These are phyloP conservation scores for Zapornia atra DNA, from an alignment of 2,113 vertebrate genomes.

Conservation along the genomic window DNA sequence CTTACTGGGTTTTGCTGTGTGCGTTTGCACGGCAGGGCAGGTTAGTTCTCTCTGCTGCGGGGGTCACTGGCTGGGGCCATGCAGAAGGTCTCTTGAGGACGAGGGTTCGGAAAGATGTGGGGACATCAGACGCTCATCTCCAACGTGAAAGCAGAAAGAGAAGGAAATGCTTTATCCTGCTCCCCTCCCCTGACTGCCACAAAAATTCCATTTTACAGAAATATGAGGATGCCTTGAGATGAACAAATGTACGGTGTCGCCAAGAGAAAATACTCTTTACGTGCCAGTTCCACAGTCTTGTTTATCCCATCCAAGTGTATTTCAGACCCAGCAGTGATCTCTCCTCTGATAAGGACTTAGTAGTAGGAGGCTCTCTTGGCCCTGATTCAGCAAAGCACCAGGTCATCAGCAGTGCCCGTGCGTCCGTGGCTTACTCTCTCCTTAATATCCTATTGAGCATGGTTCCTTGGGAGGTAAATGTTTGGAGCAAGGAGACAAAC, in stretches of 20 bases:
- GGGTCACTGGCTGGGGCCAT: background rate
- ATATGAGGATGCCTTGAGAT: background rate
- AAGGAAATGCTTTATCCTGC: background rate
- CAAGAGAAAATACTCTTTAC: background rate
- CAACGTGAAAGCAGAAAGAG: background rate
- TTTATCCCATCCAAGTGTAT: background rate
- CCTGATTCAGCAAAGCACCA: background rate
- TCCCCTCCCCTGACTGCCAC: background rate
- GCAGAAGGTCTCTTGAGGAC: background rate
- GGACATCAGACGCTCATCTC: background rate
- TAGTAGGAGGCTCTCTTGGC: background rate
- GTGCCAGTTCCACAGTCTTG: rapidly evolving
- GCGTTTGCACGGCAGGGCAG: background rate
- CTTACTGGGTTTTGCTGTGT: background rate
- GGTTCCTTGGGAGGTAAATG: background rate
- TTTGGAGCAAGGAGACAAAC: background rate
- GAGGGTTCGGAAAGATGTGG: background rate
- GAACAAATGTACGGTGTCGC: background rate
- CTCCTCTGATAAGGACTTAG: background rate
- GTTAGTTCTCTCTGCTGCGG: background rate
- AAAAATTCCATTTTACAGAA: background rate
- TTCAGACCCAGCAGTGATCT: background rate
- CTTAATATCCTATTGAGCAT: background rate
- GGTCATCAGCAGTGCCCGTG: rapidly evolving
- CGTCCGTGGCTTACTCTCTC: background rate